Evolutionary conservation across 2,888 invertebrate genomes (phyloP).

Genomic region (Alloplasta piceator): DNA sequence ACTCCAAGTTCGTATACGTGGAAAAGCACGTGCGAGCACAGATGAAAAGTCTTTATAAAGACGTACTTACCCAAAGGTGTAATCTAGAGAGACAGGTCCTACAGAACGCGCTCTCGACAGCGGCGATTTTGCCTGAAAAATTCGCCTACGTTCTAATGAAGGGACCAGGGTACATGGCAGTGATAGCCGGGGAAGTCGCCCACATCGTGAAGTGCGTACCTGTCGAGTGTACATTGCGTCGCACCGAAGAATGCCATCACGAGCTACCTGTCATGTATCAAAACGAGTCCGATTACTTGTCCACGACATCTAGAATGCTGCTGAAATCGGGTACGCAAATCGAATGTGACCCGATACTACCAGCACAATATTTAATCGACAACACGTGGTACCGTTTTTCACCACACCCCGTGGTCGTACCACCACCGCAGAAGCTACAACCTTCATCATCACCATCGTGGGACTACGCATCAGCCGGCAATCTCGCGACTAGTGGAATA

Average conservation of each 20-base stretch:
- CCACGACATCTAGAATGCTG: constrained; percentile 11
- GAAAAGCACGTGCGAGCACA: background rate
- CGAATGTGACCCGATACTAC: constrained; percentile 7
- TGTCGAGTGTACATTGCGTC: background rate
- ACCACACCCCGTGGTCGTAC: background rate
- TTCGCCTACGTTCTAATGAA: background rate
- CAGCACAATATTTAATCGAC: constrained; percentile 10
- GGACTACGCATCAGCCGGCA: constrained; percentile 31
- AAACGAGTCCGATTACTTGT: constrained; percentile 10
- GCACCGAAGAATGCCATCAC: constrained; percentile 2
- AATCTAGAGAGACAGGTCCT: constrained; percentile 66
- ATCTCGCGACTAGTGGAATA: constrained; percentile 37
- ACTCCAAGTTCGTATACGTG: constrained; percentile 6
- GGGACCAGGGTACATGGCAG: constrained; percentile 11
- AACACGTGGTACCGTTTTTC: constrained; percentile 21
- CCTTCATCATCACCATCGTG: constrained; percentile 7
- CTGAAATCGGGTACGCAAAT: constrained; percentile 5
- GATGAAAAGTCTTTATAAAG: constrained; percentile 55
- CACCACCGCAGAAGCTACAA: constrained; percentile 1
- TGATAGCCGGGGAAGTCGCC: constrained; percentile 26
- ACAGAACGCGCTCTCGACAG: constrained; percentile 67
- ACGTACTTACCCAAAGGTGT: constrained; percentile 68
- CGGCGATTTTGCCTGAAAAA: constrained; percentile 59
- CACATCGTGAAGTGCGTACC: constrained; percentile 31
- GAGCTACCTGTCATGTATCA: constrained; percentile 2